phyloP scores from a whole-genome alignment of 2,113 vertebrate genomes.

The Anguilla japonica region DNA sequence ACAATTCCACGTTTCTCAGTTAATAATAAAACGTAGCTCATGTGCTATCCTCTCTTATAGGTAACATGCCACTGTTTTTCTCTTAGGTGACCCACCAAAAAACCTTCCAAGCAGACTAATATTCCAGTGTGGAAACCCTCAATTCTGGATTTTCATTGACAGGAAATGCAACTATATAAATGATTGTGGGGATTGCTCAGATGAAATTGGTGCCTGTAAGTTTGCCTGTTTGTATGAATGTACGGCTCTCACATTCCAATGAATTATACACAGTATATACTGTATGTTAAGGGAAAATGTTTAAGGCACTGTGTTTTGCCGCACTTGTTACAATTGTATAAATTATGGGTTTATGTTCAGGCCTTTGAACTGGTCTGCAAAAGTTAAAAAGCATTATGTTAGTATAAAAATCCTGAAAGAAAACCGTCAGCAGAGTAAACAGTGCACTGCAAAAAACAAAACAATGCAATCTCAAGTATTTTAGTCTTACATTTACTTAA shows the following conservation, averaged over 20 bases:
- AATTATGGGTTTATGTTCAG: too few species aligned
- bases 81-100: slow-evolving; percentile 65
- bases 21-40: background rate
- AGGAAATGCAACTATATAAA: slow-evolving; percentile 68
- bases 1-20: background rate
- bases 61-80: background rate
- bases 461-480: too few species aligned
- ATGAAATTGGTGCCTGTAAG: slow-evolving; percentile 63
- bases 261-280: background rate
- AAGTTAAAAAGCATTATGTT: too few species aligned
- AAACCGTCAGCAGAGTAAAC: too few species aligned
- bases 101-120: slow-evolving; percentile 67
- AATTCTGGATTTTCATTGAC: slow-evolving; percentile 70
- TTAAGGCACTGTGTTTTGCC: too few species aligned
- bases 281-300: too few species aligned
- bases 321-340: too few species aligned
- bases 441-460: too few species aligned
- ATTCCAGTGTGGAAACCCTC: slow-evolving; percentile 62
- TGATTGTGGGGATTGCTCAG: slow-evolving; percentile 78
- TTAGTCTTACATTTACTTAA: too few species aligned
- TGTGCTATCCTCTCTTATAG: background rate
- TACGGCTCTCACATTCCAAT: background rate
- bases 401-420: too few species aligned
- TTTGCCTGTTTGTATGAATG: background rate
- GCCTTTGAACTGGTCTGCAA: too few species aligned